Percentiles rank a stretch among this genome's conserved stretches.
phyloP scores from a whole-genome alignment of 2,888 invertebrate genomes.

The Macrostomum cliftonense region DNA sequence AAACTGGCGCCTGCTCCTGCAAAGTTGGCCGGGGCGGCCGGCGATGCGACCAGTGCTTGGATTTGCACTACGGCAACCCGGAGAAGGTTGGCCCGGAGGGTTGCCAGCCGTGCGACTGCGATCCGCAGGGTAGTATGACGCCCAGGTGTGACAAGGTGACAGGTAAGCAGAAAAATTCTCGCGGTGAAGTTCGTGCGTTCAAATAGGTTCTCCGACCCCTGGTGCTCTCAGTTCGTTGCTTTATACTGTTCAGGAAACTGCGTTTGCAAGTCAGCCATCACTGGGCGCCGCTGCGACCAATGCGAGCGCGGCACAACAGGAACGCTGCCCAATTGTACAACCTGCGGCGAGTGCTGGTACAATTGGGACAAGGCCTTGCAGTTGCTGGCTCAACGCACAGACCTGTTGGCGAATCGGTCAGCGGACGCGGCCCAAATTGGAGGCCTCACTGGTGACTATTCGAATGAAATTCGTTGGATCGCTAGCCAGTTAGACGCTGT shows the following conservation, averaged over 20 bases:
- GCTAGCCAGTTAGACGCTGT: too few relatives aligned
- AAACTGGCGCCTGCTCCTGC: constrained; percentile 59
- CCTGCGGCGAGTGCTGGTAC: constrained; percentile 95
- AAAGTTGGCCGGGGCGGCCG: constrained; percentile 66
- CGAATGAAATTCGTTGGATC: too few relatives aligned
- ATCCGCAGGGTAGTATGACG: constrained; percentile 77
- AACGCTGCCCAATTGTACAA: constrained; percentile 64
- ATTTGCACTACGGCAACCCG: constrained; percentile 63
- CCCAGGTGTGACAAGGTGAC: constrained; percentile 69
- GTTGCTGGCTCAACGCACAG: too few relatives aligned
- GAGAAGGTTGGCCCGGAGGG: constrained; percentile 49
- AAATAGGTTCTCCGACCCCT: too few relatives aligned
- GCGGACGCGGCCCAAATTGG: too few relatives aligned
- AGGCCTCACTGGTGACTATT: too few relatives aligned
- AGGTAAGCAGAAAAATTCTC: constrained; percentile 50
- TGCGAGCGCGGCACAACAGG: constrained; percentile 69
- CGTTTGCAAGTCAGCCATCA: constrained; percentile 70
- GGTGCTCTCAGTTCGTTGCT: too few relatives aligned
- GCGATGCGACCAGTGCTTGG: constrained; percentile 82
- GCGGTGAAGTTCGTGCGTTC: too few relatives aligned
- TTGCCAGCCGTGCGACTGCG: constrained; percentile 56
- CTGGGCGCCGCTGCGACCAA: constrained; percentile 64
- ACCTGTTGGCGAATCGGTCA: too few relatives aligned
- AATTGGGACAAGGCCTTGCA: constrained; percentile 77
- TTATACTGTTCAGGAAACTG: too few relatives aligned